Evolutionary conservation across 2,113 vertebrate genomes (phyloP).

Genomic region (Entosphenus tridentatus): DNA sequence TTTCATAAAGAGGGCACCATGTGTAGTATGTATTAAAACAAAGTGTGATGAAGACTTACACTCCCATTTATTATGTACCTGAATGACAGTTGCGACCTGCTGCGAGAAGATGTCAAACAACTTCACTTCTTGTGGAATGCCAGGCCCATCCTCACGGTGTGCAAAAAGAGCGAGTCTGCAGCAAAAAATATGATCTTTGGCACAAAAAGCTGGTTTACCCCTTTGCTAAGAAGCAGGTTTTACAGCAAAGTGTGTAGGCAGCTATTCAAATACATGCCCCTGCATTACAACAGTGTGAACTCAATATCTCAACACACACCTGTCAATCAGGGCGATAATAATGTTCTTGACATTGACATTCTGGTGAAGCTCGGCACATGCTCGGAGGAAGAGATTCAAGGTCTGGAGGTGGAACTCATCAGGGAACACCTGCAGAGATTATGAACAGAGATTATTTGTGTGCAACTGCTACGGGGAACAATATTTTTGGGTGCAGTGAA

Average conservation of each 20-base stretch:
- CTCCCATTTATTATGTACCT: slow-evolving; percentile 23
- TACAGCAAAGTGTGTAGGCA: background rate
- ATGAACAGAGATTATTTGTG: too few species aligned
- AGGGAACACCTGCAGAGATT: slow-evolving; percentile 51
- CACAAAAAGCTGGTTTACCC: too few species aligned
- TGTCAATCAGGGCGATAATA: slow-evolving; percentile 96
- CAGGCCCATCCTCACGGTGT: slow-evolving; percentile 88
- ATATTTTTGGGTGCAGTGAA: too few species aligned
- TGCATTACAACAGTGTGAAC: slow-evolving; percentile 5
- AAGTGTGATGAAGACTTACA: too few species aligned
- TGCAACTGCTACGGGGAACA: too few species aligned
- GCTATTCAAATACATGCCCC: slow-evolving; percentile 6
- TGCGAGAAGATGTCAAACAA: slow-evolving; percentile 98
- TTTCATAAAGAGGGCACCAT: background rate
- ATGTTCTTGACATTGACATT: slow-evolving; percentile 98
- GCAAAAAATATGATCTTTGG: slow-evolving; percentile 7
- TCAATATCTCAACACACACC: slow-evolving; percentile 22
- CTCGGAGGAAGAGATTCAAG: slow-evolving; percentile 76
- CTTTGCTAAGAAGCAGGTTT: too few species aligned
- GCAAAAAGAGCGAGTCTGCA: slow-evolving; percentile 74
- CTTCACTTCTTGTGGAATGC: slow-evolving; percentile 88
- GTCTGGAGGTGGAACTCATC: slow-evolving; percentile 98
- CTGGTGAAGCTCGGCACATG: slow-evolving; percentile 90
- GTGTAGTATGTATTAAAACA: background rate
- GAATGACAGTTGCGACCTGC: slow-evolving; percentile 92